These are phyloP conservation scores for Xiphorhynchus elegans DNA, from an alignment of 2,113 vertebrate species.

Conservation along the genomic window DNA sequence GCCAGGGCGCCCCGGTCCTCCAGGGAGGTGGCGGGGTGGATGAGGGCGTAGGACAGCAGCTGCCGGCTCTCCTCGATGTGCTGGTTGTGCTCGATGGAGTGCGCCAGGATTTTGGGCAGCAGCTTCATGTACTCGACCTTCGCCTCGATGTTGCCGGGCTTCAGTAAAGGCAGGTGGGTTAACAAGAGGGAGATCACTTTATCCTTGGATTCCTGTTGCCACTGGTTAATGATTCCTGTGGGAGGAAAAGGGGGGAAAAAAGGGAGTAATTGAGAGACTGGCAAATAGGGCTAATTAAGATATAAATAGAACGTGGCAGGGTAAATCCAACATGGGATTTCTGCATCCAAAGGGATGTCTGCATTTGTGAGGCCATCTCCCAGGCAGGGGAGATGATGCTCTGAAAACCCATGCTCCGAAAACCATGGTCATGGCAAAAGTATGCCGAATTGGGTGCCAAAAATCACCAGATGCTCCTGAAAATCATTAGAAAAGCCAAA, in stretches of 20 bases:
- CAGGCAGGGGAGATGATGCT: no score
- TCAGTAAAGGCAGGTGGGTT: constrained; percentile 94
- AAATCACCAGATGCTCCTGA: background rate
- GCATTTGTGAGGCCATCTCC: accelerated
- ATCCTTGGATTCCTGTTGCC: constrained; percentile 96
- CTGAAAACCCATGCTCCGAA: background rate
- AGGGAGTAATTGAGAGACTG: background rate
- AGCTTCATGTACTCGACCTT: constrained; percentile 98
- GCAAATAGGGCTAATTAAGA: background rate
- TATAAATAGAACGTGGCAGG: background rate
- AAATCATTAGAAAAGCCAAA: background rate
- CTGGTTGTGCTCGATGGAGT: constrained; percentile 95
- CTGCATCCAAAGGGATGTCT: background rate
- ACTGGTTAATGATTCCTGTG: constrained; percentile 93
- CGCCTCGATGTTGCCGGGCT: constrained; percentile 93
- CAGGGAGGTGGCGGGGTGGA: constrained; percentile 94
- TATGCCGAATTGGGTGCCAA: accelerated
- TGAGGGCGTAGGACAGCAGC: constrained; percentile 96
- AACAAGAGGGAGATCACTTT: constrained; percentile 93
- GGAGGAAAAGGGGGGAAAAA: background rate
- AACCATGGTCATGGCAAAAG: background rate
- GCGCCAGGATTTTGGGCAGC: constrained; percentile 93
- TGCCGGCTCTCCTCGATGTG: constrained; percentile 98
- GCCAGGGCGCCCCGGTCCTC: constrained; percentile 94
- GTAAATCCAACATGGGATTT: background rate